Evolutionary conservation across 1,140 invertebrate genomes (phyloP).

Genomic region (Neelides sp.): DNA sequence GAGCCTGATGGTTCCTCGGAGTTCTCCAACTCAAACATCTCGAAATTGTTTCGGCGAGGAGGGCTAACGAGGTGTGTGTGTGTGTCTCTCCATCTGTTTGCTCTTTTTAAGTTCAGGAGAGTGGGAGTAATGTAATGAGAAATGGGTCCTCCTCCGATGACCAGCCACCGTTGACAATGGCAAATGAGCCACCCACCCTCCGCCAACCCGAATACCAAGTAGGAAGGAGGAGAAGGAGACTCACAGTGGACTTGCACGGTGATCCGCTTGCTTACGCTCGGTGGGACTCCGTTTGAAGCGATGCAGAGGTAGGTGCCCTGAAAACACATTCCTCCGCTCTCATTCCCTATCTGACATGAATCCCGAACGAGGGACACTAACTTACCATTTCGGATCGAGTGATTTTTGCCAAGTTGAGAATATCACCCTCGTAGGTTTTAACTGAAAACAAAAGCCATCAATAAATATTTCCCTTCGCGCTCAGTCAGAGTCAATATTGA

Average conservation of each 20-base stretch:
- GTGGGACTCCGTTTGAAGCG: conserved; percentile 62
- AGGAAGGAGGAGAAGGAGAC: conserved; percentile 38
- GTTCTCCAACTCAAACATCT: no score
- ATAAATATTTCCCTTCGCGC: no score
- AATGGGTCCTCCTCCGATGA: no score
- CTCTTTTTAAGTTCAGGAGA: no score
- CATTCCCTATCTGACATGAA: not conserved
- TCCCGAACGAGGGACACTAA: conserved; percentile 61
- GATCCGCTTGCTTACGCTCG: conserved; percentile 59
- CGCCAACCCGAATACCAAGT: conserved; percentile 22
- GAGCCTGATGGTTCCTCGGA: no score
- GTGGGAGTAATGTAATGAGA: no score
- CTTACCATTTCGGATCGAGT: conserved; percentile 73
- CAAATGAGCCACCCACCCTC: no score
- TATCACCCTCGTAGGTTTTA: conserved; percentile 55
- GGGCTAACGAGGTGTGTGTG: no score
- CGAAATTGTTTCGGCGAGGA: no score
- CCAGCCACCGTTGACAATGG: no score
- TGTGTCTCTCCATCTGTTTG: no score
- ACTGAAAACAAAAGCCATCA: conserved; percentile 42
- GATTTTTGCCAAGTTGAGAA: conserved; percentile 60
- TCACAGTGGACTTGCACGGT: conserved; percentile 73
- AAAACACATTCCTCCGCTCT: not conserved
- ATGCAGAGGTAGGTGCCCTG: conserved; percentile 55
- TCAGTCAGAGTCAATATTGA: no score